Base-by-base conservation (phyloP, 2,797 vertebrate species). In the Catostomus latipinnis region DNA sequence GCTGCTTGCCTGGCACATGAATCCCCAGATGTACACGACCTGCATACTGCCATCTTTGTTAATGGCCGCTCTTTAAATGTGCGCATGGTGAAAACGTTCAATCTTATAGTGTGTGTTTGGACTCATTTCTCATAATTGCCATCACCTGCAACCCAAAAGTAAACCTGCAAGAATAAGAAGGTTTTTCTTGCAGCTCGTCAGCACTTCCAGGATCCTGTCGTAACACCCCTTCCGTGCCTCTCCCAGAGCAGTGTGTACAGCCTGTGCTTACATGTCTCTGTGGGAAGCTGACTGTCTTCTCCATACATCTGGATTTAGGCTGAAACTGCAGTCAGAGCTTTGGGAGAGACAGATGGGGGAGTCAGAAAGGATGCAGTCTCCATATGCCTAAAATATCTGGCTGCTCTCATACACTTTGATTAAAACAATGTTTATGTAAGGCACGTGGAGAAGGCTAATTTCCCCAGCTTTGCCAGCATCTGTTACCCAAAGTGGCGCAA, bases 331-430 rank as follows among this genome's bases (percentile, higher is more conserved):
- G 85, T 80, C 68, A 61, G 71, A 82, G 74, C 78, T 71, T 67
- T 82, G 71, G 85, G 82, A 85, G 89, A 90, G 90, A 90, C 93
- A 95, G 93, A 95, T 95, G 93, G 93, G 87, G 81, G 87, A 71
- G 84, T 82, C 83, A 74, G 78, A 84, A 87, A 90, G 88, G 89
- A 93, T 91, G 87, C 90, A 87, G 85, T 88, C 86, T 89, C 93
- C 93, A 93, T 93, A 93, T 94, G 94, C 90, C 88, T 91, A 89
- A 92, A 91, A 91, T 91, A 93, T 92, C 91, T 90, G 91, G 87
- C 89, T 91, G 90, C 91, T 92, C 91, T 92, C 90, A 93, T 93
- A 76, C 90, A 90, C 91, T 93, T 93, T 94, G 92, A 94, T 94
- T 93, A 92, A 91, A 93, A 91, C 89, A 91, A 91, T 90, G 90